Conservation (phyloP, 2,113 vertebrate species). For the Amia ocellicauda region DNA sequence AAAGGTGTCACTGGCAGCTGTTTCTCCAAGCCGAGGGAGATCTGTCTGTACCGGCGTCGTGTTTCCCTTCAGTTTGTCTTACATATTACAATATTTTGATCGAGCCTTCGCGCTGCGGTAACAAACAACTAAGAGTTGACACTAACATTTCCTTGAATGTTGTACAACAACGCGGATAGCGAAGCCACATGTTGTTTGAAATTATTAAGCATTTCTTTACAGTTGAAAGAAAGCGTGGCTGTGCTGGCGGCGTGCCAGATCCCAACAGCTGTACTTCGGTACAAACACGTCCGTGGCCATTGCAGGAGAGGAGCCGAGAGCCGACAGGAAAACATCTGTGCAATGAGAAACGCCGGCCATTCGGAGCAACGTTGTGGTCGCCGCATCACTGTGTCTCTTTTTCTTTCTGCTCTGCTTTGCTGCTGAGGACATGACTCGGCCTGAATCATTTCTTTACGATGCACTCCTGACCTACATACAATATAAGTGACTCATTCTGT, state of each 20-base stretch:
- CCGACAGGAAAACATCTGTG: neutral
- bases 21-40: too few relatives aligned
- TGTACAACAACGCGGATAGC: neutral
- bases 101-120: neutral
- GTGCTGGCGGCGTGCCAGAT: neutral
- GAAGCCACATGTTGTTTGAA: conserved; percentile 3
- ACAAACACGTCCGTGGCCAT: neutral
- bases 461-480: too few relatives aligned
- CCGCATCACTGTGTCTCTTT: too few relatives aligned
- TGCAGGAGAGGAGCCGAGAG: neutral
- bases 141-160: conserved; percentile 1
- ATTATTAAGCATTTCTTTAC: neutral
- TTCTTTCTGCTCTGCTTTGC: too few relatives aligned
- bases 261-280: neutral
- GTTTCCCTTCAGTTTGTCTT: conserved; percentile 1
- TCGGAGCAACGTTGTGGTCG: too few relatives aligned
- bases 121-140: conserved; percentile 1
- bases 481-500: too few relatives aligned
- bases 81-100: conserved; percentile 6
- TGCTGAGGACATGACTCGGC: too few relatives aligned
- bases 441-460: too few relatives aligned
- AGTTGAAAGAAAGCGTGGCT: neutral
- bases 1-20: too few relatives aligned
- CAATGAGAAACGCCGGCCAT: too few relatives aligned
- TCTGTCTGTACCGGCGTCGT: too few relatives aligned